Conservation (phyloP, 2,888 invertebrate species). For the Gastrophysa polygoni region DNA sequence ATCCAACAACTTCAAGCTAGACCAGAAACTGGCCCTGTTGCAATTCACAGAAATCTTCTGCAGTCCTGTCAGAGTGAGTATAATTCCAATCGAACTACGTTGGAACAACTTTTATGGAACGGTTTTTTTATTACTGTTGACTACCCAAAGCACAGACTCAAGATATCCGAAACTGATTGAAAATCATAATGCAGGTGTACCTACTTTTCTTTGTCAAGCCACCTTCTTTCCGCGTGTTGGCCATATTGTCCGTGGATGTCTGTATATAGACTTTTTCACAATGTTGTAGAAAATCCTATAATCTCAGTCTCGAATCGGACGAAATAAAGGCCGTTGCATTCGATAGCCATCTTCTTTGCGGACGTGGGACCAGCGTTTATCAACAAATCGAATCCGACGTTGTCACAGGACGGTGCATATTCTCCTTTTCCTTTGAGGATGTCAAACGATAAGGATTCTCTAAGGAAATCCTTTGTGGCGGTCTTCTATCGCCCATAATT, state of each 20-base stretch:
- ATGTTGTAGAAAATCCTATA: background rate
- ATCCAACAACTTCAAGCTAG: too few relatives aligned
- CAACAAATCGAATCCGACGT: slow-evolving; percentile 31
- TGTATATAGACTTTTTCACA: background rate
- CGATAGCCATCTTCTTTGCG: slow-evolving; percentile 30
- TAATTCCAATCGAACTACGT: too few relatives aligned
- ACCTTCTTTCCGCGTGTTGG: background rate
- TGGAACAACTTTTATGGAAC: too few relatives aligned
- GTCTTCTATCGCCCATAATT: background rate
- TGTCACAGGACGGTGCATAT: background rate
- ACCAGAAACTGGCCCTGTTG: too few relatives aligned
- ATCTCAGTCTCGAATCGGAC: background rate
- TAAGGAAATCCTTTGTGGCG: slow-evolving; percentile 8
- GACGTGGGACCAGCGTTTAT: slow-evolving; percentile 29
- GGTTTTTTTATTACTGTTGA: too few relatives aligned
- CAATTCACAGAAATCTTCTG: too few relatives aligned
- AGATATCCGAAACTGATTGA: too few relatives aligned
- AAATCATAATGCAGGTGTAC: too few relatives aligned
- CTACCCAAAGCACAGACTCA: too few relatives aligned
- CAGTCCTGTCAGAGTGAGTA: too few relatives aligned
- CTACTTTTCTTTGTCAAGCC: too few relatives aligned
- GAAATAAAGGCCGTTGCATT: background rate
- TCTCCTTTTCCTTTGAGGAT: background rate
- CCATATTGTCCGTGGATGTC: background rate
- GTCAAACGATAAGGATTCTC: background rate